Evolutionary conservation across 2,888 invertebrate genomes (phyloP).

Genomic region (Hoplodrina ambigua): DNA sequence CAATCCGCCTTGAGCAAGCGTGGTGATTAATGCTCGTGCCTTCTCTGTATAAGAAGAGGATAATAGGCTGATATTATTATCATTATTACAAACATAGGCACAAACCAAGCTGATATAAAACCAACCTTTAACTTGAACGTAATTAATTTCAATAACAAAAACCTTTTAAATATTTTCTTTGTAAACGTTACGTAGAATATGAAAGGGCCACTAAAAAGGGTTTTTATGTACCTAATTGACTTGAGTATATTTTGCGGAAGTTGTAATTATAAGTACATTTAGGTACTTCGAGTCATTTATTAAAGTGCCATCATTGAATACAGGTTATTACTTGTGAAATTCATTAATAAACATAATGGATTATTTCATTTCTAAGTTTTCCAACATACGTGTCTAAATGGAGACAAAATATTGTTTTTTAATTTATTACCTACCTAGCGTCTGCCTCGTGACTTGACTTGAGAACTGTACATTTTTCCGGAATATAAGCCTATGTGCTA

Average conservation of each 20-base stretch:
- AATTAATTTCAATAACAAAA: constrained; percentile 56
- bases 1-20: too few relatives aligned
- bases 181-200: constrained; percentile 27
- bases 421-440: too few relatives aligned
- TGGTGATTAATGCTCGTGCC: too few relatives aligned
- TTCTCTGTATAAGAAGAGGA: too few relatives aligned
- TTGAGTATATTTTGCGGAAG: constrained; percentile 38
- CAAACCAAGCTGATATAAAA: not conserved
- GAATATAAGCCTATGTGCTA: too few relatives aligned
- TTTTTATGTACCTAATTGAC: constrained; percentile 53
- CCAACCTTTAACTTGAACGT: constrained; percentile 30
- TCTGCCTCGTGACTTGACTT: too few relatives aligned
- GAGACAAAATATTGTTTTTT: too few relatives aligned
- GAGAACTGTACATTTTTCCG: too few relatives aligned
- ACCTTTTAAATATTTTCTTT: constrained; percentile 43
- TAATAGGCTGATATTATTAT: too few relatives aligned
- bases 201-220: constrained; percentile 43
- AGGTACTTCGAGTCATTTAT: constrained; percentile 34
- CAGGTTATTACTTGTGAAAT: constrained; percentile 24
- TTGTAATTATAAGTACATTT: constrained; percentile 58
- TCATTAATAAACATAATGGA: constrained; percentile 31
- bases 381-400: too few relatives aligned
- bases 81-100: not conserved
- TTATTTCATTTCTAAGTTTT: constrained; percentile 9
- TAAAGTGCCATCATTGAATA: constrained; percentile 49